Evolutionary conservation across 2,888 invertebrate species (phyloP).

Genomic region (Clistopyga incitator): DNA sequence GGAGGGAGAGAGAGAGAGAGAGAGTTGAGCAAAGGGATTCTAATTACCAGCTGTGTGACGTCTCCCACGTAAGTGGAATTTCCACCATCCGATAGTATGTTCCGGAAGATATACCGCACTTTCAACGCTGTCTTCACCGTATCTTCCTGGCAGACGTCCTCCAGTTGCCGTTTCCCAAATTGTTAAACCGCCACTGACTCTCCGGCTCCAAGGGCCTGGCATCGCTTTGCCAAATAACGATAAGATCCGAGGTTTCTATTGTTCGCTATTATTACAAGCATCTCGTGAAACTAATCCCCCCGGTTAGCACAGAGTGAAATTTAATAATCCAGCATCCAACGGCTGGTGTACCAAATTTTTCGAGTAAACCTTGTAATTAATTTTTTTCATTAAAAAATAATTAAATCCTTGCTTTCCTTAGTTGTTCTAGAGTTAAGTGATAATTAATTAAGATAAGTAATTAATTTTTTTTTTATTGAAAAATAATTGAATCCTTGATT

Average conservation of each 20-base stretch:
- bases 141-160: neutral
- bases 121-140: neutral
- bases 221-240: conserved; percentile 3
- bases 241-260: conserved; percentile 7
- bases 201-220: neutral
- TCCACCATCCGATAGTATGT: neutral
- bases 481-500: no score
- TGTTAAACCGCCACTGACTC: neutral
- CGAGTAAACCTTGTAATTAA: neutral
- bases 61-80: neutral
- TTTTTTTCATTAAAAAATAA: neutral
- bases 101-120: neutral
- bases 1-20: neutral
- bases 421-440: no score
- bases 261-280: conserved; percentile 23
- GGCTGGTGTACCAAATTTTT: neutral
- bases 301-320: neutral
- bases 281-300: neutral
- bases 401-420: no score
- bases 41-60: conserved; percentile 54
- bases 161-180: neutral
- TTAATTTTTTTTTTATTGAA: no score
- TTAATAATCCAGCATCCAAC: neutral
- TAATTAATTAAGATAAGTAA: no score
- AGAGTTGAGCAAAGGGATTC: conserved; percentile 29